Evolutionary conservation across 2,797 vertebrate genomes (phyloP).

Genomic region (Melanotaenia trifasciata): DNA sequence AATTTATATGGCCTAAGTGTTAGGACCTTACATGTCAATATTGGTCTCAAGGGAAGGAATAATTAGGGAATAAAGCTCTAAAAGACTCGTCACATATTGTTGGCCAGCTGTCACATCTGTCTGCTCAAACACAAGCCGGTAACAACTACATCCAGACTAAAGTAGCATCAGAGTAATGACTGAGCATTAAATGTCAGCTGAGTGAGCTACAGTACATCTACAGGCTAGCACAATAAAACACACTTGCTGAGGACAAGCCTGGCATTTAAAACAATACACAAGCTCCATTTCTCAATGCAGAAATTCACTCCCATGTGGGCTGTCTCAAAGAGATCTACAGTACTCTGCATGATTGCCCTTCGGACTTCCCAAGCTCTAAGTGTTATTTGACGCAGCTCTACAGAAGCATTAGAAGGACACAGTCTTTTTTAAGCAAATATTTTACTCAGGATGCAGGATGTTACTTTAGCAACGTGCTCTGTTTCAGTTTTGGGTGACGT

Average conservation of each 20-base stretch:
- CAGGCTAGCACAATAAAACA: slow-evolving; percentile 37
- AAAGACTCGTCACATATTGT: slow-evolving; percentile 74
- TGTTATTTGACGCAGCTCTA: slow-evolving; percentile 7
- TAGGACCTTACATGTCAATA: slow-evolving; percentile 74
- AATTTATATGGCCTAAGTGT: slow-evolving; percentile 69
- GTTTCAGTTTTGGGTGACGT: no score
- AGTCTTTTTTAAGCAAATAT: slow-evolving; percentile 2
- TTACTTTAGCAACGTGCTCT: not conserved
- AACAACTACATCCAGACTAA: slow-evolving; percentile 47
- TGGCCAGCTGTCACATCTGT: slow-evolving; percentile 75
- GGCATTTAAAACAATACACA: slow-evolving; percentile 71
- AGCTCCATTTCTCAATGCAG: slow-evolving; percentile 60
- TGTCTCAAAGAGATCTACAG: slow-evolving; percentile 50
- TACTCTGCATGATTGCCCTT: slow-evolving; percentile 45
- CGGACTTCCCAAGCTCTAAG: slow-evolving; percentile 38
- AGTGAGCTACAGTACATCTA: slow-evolving; percentile 62
- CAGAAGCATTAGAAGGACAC: slow-evolving; percentile 25
- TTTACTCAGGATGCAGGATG: slow-evolving; percentile 20
- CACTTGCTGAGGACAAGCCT: slow-evolving; percentile 46
- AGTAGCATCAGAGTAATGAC: slow-evolving; percentile 50
- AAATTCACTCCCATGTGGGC: slow-evolving; percentile 52
- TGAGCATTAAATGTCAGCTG: slow-evolving; percentile 74
- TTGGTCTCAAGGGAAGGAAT: slow-evolving; percentile 58
- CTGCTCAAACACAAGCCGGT: slow-evolving; percentile 55
- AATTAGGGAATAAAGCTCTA: slow-evolving; percentile 72